Evolutionary conservation across 2,888 invertebrate genomes (phyloP).

Genomic region (Glomeris marginata): DNA sequence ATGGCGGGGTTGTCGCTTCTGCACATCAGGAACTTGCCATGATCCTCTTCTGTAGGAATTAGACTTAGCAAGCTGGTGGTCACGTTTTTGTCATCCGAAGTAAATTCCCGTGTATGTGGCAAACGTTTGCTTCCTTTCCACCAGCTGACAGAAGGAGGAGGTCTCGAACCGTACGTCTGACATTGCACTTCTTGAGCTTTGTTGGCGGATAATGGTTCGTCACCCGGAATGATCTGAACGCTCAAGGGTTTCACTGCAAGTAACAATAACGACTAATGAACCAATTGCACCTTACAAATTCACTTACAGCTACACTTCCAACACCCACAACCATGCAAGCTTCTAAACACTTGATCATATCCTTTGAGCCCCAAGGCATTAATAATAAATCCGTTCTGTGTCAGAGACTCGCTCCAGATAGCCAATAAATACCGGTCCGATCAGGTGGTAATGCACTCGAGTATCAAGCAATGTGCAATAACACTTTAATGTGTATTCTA

Average conservation of each 20-base stretch:
- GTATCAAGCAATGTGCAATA: no score
- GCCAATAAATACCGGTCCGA: no score
- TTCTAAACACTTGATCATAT: no score
- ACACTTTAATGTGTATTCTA: no score
- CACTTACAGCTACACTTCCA: no score
- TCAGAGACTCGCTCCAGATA: no score
- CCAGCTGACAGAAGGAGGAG: constrained; percentile 21
- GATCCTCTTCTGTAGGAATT: constrained; percentile 59
- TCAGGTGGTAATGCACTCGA: no score
- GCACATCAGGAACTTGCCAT: constrained; percentile 65
- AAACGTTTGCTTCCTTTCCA: constrained; percentile 19
- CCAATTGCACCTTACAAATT: no score
- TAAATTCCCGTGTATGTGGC: constrained; percentile 14
- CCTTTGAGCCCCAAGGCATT: no score
- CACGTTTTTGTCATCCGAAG: constrained; percentile 32
- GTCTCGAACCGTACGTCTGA: constrained; percentile 20
- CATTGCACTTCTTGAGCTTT: constrained; percentile 18
- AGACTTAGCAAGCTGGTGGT: constrained; percentile 59
- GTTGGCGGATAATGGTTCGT: constrained; percentile 19
- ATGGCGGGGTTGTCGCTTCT: constrained; percentile 76
- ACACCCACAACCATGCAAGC: no score
- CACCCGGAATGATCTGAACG: constrained; percentile 17
- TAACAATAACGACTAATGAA: no score
- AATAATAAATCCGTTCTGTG: no score
- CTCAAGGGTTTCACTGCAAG: constrained; percentile 18